These are phyloP conservation scores for Melanostigma gelatinosum DNA, from an alignment of 2,113 vertebrate genomes.

Conservation along the genomic window DNA sequence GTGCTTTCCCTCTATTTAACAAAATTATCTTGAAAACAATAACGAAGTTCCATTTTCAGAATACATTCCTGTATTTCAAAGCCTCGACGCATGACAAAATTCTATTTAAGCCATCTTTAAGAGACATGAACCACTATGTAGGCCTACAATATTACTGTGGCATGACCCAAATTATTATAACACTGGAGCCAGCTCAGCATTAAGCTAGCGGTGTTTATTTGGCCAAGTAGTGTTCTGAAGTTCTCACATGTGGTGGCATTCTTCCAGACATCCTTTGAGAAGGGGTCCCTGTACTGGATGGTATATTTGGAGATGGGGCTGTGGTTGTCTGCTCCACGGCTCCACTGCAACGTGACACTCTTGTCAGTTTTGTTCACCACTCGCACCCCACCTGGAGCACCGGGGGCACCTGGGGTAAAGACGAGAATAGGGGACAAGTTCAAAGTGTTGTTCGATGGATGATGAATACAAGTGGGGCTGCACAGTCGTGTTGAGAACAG, in stretches of 20 bases:
- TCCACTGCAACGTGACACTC: constrained; percentile 90
- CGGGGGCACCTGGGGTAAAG: constrained; percentile 88
- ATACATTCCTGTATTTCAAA: constrained; percentile 24
- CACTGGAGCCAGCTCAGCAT: constrained; percentile 23
- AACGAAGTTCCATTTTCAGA: constrained; percentile 33
- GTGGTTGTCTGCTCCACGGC: constrained; percentile 95
- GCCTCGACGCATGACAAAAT: constrained; percentile 13
- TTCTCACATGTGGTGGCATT: constrained; percentile 90
- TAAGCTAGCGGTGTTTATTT: constrained; percentile 50
- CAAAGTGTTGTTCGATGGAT: constrained; percentile 15
- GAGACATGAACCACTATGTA: constrained; percentile 27
- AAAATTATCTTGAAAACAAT: constrained; percentile 39
- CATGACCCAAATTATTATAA: constrained; percentile 32
- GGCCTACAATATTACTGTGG: constrained; percentile 25
- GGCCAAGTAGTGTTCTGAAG: background rate
- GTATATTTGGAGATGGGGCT: constrained; percentile 97
- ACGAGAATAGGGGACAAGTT: background rate
- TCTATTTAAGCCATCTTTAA: constrained; percentile 39
- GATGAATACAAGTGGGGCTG: constrained; percentile 1
- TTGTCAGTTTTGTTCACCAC: constrained; percentile 88
- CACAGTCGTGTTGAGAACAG: background rate
- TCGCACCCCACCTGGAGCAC: constrained; percentile 93
- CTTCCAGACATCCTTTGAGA: constrained; percentile 88
- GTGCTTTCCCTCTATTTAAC: constrained; percentile 2
- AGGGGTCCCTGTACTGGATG: constrained; percentile 88